Evolutionary conservation across 2,113 vertebrate genomes (phyloP), one percentile per base, ranked within the genome.

Genomic region (Paradoxurus hermaphroditus): DNA sequence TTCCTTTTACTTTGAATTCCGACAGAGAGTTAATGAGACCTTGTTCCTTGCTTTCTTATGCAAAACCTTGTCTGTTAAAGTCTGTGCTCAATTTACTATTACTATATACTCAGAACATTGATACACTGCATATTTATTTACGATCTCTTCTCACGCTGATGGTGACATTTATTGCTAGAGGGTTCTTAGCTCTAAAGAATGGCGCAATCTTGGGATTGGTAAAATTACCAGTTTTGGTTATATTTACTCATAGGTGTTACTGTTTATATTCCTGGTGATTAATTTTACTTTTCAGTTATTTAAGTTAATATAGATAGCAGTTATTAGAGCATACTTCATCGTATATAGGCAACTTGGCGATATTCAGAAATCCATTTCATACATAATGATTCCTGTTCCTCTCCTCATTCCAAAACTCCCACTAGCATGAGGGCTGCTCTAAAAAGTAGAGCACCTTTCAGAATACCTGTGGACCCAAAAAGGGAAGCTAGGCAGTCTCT

Each of bases 221-320:
- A 79, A 96, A 90, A 83, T 63, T 78, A 53, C 1, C 62, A 77
- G 1, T 90, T 94, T 91, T 91, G 46, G 10, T 86, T 83, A 8
- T 84, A 46, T 86, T 51, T 95, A 78, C 25, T 83, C 21, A 56
- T 81, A 73, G 19, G 44, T 89, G 44, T 70, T 84, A 75, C 31
- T 93, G 0, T 65, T 56, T 81, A 44, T 81, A 67, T 39, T 62
- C 4, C 13, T 92, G 51, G 44, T n/a, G 14, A 19, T 89, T 91
- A 90, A 44, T 75, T 88, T 92, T 90, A 59, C 63, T 90, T 75
- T 92, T 79, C 14, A 79, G 31, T 65, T 90, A 88, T 85, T 94
- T 97, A 91, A 93, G 18, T 39, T 93, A 39, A 77, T 90, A 82
- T n/a, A 90, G 46, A 27, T 62, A 81, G 67, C 82, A 81, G 21